Evolutionary conservation across 2,113 vertebrate species (phyloP), one percentile per base, ranked within the genome.

Genomic region (Choloepus hoffmanni): DNA sequence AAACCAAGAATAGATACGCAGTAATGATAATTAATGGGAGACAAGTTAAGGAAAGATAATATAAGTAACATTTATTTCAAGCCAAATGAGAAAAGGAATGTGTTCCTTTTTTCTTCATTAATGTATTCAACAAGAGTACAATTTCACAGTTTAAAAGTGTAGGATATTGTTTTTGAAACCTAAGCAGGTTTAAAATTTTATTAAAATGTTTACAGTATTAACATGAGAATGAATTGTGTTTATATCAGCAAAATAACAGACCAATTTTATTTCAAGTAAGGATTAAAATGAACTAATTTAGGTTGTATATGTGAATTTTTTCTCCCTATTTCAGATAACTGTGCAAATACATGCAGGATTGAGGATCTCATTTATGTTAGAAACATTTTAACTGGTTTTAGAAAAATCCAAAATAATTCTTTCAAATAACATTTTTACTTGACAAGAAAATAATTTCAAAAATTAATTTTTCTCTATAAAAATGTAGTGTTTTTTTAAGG

Each of bases 181-280:
- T 15, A 53, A 7, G 18, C 7, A 65, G 43, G 21, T 36, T 36
- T 94, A 3, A 86, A 94, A 55, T 67, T 19, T 28, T 82, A 62
- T 81, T 77, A 92, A 85, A 72, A 62, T 72, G 10, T 83, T 58
- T 76, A 45, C 10, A 45, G 23, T 91, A 86, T 92, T 89, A 43
- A 65, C 26, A 67, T 7, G 4, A n/a, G 9, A 30, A 82, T 70
- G 15, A 87, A 68, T 28, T 10, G 5, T 50, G 12, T 68, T 62
- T 95, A 40, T n/a, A 28, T 5, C 7, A 33, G 14, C 36, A 55
- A 74, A 89, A 58, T 16, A 85, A 74, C 18, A 53, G 0, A 36
- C 19, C 36, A 60, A 45, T 96, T 91, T 3, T 36, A 36, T 58
- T 92, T 90, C 48, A 84, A 96, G 92, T 45, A 84, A 28, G 2